These are phyloP conservation scores for Daphoenositta chrysoptera DNA, from an alignment of 2,113 vertebrate species.

Conservation along the genomic window DNA sequence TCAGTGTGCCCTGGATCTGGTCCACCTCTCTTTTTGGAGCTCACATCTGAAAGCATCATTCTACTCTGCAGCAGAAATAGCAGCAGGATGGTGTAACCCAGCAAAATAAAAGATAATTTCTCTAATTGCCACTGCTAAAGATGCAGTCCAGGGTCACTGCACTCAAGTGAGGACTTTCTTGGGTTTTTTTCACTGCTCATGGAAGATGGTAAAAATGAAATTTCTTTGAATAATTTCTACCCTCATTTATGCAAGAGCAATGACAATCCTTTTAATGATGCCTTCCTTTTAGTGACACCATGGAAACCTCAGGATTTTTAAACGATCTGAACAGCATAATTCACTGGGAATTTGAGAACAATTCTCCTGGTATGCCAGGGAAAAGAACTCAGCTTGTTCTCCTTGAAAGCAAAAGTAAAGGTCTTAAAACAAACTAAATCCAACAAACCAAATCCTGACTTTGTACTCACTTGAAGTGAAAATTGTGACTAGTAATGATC, in stretches of 20 bases:
- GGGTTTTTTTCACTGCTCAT: not conserved
- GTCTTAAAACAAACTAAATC: not conserved
- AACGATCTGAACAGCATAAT: not conserved
- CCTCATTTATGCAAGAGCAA: not conserved
- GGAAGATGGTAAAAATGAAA: not conserved
- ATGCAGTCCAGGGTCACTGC: not conserved
- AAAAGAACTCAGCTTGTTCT: not conserved
- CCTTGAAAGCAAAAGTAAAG: not conserved
- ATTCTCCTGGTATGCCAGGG: not conserved
- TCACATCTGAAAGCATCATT: not conserved
- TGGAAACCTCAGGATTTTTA: not conserved
- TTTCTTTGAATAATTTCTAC: not conserved
- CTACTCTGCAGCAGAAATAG: not conserved
- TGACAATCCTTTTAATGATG: not conserved
- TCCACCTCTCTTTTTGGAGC: not conserved
- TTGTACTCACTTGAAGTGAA: not conserved
- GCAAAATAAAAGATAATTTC: not conserved
- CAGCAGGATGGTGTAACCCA: not conserved
- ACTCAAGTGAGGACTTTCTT: not conserved
- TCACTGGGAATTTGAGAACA: not conserved
- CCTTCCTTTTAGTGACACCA: not conserved
- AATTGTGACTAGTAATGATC: not conserved
- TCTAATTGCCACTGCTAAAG: not conserved
- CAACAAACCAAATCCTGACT: not conserved
- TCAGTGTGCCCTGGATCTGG: fast-evolving